These are phyloP conservation scores for Psammodynastes pulverulentus DNA, from an alignment of 2,113 vertebrate genomes.

Conservation along the genomic window DNA sequence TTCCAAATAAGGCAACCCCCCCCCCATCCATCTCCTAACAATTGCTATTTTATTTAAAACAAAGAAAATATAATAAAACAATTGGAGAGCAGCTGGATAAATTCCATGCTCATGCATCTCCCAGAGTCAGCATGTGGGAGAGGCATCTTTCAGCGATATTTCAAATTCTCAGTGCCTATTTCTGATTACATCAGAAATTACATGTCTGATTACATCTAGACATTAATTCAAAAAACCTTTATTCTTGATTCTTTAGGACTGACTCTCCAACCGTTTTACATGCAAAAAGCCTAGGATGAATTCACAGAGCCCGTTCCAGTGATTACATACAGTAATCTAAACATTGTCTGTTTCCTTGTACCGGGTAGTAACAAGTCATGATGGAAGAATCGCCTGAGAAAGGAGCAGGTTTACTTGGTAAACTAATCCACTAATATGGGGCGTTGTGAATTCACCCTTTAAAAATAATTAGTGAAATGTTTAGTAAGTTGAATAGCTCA, in stretches of 20 bases:
- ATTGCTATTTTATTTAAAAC: neutral
- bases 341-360: neutral
- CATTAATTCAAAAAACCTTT: neutral
- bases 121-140: neutral
- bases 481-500: neutral
- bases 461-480: neutral
- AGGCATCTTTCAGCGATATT: neutral
- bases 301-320: constrained; percentile 2
- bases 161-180: neutral
- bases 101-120: neutral
- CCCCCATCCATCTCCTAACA: too few species aligned
- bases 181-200: neutral
- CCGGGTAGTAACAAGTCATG: neutral
- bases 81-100: neutral
- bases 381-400: neutral
- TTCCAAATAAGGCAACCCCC: neutral
- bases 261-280: neutral
- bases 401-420: neutral
- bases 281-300: neutral
- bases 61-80: neutral
- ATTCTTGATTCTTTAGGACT: neutral
- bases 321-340: neutral
- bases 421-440: neutral
- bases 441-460: constrained; percentile 5
- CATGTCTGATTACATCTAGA: too few species aligned